Percentiles rank a stretch among this genome's conserved stretches.
phyloP scores from a whole-genome alignment of 1,140 invertebrate genomes.

The Maconellicoccus hirsutus region DNA sequence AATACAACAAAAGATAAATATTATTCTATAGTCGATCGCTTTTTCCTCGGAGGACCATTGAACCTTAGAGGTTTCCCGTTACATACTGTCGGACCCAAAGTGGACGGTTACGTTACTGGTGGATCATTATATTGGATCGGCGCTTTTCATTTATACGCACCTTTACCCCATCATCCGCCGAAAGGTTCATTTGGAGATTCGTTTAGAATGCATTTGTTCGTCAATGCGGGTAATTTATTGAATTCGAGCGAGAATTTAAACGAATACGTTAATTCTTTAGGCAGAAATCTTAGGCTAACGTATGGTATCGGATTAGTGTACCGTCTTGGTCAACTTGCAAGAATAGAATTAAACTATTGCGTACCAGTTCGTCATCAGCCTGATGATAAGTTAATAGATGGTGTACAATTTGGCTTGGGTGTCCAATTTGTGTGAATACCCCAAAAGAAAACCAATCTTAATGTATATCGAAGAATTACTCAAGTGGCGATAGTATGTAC shows the following conservation, averaged over 20 bases:
- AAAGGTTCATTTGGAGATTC: conserved; percentile 61
- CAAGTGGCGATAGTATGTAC: too few relatives aligned
- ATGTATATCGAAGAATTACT: too few relatives aligned
- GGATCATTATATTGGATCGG: conserved; percentile 64
- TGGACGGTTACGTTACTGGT: conserved; percentile 55
- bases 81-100: conserved; percentile 67
- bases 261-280: conserved; percentile 37
- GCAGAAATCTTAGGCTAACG: conserved; percentile 44
- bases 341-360: conserved; percentile 79
- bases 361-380: conserved; percentile 46
- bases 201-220: conserved; percentile 61
- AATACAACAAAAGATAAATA: conserved; percentile 47
- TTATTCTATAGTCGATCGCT: conserved; percentile 56
- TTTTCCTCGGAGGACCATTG: conserved; percentile 77
- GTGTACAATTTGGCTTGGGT: neutral
- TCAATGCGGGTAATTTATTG: conserved; percentile 68
- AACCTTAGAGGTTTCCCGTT: conserved; percentile 70
- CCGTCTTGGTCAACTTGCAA: conserved; percentile 58
- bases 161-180: conserved; percentile 68
- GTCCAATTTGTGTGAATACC: conserved; percentile 10
- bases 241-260: conserved; percentile 33
- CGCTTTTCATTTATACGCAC: conserved; percentile 68
- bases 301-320: conserved; percentile 65
- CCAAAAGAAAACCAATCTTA: too few relatives aligned
- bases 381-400: conserved; percentile 35